Evolutionary conservation across 2,113 vertebrate species (phyloP).

Genomic region (Noturus placidus): DNA sequence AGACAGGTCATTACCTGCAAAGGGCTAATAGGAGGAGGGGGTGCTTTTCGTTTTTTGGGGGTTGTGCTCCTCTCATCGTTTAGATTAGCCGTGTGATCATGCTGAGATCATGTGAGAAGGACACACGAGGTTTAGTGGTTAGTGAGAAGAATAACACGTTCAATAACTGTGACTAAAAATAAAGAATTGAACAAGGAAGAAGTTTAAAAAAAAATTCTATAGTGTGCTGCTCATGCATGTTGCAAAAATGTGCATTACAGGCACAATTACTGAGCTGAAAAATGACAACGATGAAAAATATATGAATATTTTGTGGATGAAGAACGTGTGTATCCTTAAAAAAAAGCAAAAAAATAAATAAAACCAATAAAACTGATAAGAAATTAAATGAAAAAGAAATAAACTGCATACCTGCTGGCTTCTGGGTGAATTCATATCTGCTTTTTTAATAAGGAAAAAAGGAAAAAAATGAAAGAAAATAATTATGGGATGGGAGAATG

Average conservation of each 20-base stretch:
- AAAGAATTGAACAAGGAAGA: neutral
- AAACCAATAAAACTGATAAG: neutral
- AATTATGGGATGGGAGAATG: slow-evolving; percentile 20
- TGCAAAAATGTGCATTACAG: neutral
- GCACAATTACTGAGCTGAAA: neutral
- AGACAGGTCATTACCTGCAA: slow-evolving; percentile 83
- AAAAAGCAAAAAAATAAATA: too few species aligned
- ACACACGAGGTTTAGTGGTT: slow-evolving; percentile 49
- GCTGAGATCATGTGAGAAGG: slow-evolving; percentile 86
- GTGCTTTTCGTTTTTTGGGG: slow-evolving; percentile 99
- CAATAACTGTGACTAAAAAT: neutral
- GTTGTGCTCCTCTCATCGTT: slow-evolving; percentile 96
- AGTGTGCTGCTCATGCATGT: slow-evolving; percentile 10
- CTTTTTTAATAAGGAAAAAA: slow-evolving; percentile 43
- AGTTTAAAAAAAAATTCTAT: neutral
- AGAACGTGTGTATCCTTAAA: neutral
- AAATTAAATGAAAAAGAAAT: neutral
- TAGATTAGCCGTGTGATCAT: slow-evolving; percentile 95
- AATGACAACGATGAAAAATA: neutral
- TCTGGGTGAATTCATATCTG: slow-evolving; percentile 75
- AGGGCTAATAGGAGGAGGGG: slow-evolving; percentile 95
- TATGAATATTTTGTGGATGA: neutral
- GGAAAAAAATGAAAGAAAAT: slow-evolving; percentile 22
- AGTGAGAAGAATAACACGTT: slow-evolving; percentile 14
- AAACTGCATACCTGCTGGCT: slow-evolving; percentile 75